A percentile compares a stretch with the other conserved stretches of the same genome.
Evolutionary conservation across 2,797 vertebrate species (phyloP).

Genomic region (Cyclopterus lumpus): DNA sequence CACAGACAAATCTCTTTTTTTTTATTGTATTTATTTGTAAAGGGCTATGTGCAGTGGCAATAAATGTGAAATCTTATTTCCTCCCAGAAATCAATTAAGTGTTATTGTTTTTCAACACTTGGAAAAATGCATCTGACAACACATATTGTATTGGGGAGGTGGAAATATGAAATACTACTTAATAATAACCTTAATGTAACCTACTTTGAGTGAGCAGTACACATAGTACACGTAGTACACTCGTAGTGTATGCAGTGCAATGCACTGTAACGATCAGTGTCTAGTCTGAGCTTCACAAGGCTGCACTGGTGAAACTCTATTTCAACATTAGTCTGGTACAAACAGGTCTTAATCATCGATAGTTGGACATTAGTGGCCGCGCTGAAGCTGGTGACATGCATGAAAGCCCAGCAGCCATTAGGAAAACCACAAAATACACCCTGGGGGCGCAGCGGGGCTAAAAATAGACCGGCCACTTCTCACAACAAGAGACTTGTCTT

Average conservation of each 20-base stretch:
- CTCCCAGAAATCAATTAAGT: background rate
- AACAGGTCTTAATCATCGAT: slow-evolving; percentile 26
- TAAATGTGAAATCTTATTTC: background rate
- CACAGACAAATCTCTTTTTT: no score
- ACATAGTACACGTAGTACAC: background rate
- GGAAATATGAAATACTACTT: background rate
- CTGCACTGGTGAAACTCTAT: slow-evolving; percentile 1
- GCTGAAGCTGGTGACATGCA: slow-evolving; percentile 52
- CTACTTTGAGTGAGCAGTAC: background rate
- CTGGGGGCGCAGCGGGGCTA: slow-evolving; percentile 34
- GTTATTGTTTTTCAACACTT: background rate
- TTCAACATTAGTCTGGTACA: slow-evolving; percentile 16
- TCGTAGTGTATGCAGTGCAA: no score
- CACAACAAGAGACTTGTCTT: slow-evolving; percentile 51
- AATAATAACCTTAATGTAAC: background rate
- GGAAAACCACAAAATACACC: slow-evolving; percentile 56
- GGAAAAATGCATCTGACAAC: background rate
- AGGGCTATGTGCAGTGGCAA: no score
- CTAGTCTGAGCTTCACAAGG: background rate
- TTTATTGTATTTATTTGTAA: no score
- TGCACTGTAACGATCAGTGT: background rate
- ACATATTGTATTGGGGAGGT: background rate
- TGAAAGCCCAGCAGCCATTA: slow-evolving; percentile 65
- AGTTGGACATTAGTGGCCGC: slow-evolving; percentile 32
- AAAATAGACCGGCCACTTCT: slow-evolving; percentile 66